A percentile compares a stretch with the other conserved stretches of the same genome.
These are phyloP conservation scores for Drosophila infuscata DNA, from an alignment of 2,888 invertebrate species.

Conservation along the genomic window DNA sequence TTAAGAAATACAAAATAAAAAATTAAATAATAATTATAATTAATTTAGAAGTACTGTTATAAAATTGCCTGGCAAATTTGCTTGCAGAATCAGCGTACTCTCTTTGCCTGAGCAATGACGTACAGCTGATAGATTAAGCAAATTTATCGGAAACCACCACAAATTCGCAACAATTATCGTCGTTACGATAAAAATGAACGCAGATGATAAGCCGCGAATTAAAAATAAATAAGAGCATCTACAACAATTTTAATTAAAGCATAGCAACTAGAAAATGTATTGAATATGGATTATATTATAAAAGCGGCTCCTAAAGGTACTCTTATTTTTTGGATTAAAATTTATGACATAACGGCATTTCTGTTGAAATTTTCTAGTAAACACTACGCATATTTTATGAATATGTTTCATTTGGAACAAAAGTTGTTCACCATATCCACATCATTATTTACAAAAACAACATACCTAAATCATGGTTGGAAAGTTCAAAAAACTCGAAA, in stretches of 20 bases:
- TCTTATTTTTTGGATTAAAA: background rate
- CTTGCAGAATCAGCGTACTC: background rate
- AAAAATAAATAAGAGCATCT: background rate
- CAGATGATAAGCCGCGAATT: background rate
- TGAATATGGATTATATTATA: background rate
- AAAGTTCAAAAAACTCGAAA: slow-evolving; percentile 7
- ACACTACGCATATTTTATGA: background rate
- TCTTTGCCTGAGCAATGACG: background rate
- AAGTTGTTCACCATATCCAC: background rate
- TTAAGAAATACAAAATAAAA: background rate
- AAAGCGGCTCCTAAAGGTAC: accelerated
- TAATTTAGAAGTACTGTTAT: background rate
- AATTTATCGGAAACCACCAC: slow-evolving; percentile 20
- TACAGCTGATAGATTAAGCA: background rate
- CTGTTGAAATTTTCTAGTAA: background rate
- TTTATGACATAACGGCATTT: slow-evolving; percentile 28
- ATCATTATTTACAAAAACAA: slow-evolving; percentile 9
- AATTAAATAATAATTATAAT: background rate
- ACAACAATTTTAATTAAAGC: background rate
- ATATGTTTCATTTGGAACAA: slow-evolving; percentile 31
- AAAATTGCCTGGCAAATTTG: background rate
- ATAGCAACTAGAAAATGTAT: no score
- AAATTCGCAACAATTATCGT: slow-evolving; percentile 7
- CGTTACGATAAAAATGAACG: background rate
- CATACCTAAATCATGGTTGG: background rate